Evolutionary conservation across 2,113 vertebrate genomes (phyloP), one percentile per base, ranked within the genome.

Genomic region (Pachycephala philippinensis): DNA sequence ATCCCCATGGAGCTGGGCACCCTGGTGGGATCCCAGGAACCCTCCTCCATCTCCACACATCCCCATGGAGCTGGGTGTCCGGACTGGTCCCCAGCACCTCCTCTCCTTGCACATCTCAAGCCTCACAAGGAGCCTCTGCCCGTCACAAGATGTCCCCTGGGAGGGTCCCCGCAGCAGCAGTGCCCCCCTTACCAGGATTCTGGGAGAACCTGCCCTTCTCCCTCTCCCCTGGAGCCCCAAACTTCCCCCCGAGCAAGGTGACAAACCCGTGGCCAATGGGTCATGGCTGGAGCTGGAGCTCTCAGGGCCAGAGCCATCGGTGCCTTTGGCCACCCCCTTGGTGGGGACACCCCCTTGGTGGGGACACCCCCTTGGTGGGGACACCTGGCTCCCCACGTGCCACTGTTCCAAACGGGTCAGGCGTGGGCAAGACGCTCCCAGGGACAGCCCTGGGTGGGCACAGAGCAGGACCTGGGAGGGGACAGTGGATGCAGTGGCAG

Each of bases 151-250:
- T 47, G 20, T 17, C 8, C 42, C 31, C 11, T 7, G 2, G 37
- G 20, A 86, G 12, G 20, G n/a, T 66, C n/a, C 15, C 39, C 0
- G 0, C 39, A 57, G 59, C 42, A 42, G 40, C 10, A 0, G 26
- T 40, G 70, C 31, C 70, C 54, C 54, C 35, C 50, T 35, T 54
- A 64, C 28, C 59, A 54, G 56, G 33, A 37, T 24, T 33, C 15
- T 2, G 3, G 49, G 23, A 72, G 27, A 61, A 40, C 18, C 31
- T 12, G 0, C 8, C 1, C 18, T 56, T 57, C 39, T 33, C 44
- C 63, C 6, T 53, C 53, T 35, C 15, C 7, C 10, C 18, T 5
- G 0, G 8, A 63, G 8, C 2, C 60, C 49, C 60, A 53, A n/a
- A 86, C 45, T 49, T 45, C 70, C 66, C 59, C 37, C 31, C 0